Evolutionary conservation across 2,888 invertebrate species (phyloP).

Genomic region (Acronicta leporina): DNA sequence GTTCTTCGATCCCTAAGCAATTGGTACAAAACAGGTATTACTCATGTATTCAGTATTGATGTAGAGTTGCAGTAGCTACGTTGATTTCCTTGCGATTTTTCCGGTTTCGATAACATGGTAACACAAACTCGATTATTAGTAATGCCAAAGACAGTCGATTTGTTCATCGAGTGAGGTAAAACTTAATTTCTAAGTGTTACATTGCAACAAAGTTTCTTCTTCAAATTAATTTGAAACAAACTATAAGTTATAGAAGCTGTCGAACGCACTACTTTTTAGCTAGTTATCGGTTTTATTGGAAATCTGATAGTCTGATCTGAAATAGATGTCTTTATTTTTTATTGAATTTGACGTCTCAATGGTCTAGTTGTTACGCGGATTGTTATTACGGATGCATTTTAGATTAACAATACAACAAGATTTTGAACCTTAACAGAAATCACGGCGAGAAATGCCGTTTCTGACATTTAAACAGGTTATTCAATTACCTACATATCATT

Average conservation of each 20-base stretch:
- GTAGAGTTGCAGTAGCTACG: conserved; percentile 19
- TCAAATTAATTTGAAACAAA: conserved; percentile 6
- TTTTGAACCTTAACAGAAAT: conserved; percentile 19
- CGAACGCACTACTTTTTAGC: conserved; percentile 39
- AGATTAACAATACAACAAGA: conserved; percentile 23
- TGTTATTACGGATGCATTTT: conserved; percentile 29
- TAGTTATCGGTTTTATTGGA: conserved; percentile 43
- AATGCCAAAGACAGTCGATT: conserved; percentile 12
- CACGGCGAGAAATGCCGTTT: conserved; percentile 3
- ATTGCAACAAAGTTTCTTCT: conserved; percentile 9
- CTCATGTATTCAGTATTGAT: conserved; percentile 35
- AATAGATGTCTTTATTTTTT: conserved; percentile 40
- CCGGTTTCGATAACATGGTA: conserved; percentile 41
- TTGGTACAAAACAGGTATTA: conserved; percentile 15
- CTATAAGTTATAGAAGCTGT: conserved; percentile 42
- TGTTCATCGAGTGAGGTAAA: conserved; percentile 26
- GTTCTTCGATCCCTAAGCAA: conserved; percentile 18
- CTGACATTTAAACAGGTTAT: conserved; percentile 24
- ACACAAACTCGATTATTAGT: conserved; percentile 26
- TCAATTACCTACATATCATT: conserved; percentile 29
- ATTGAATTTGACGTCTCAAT: conserved; percentile 28
- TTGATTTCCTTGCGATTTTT: conserved; percentile 38
- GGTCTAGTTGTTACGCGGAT: conserved; percentile 42
- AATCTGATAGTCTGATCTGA: conserved; percentile 33
- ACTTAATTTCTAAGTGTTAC: conserved; percentile 4